phyloP scores from a whole-genome alignment of 2,113 vertebrate species.

The Pelodiscus sinensis region DNA sequence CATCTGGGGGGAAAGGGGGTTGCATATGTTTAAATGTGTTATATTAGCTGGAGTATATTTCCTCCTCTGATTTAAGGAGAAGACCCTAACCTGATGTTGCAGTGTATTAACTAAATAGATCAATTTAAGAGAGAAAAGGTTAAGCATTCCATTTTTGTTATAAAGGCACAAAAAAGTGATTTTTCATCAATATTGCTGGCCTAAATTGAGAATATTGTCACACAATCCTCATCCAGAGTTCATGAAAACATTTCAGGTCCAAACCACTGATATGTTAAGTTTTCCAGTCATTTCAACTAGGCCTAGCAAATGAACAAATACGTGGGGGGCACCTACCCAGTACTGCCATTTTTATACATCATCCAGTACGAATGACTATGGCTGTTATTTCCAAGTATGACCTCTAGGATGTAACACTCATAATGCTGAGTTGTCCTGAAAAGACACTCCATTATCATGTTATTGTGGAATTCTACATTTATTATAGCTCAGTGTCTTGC shows the following conservation, averaged over 20 bases:
- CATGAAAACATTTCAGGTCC: background rate
- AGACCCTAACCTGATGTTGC: background rate
- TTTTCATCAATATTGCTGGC: background rate
- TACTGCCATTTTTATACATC: background rate
- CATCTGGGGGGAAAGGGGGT: background rate
- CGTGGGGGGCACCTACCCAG: background rate
- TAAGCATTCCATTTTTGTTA: background rate
- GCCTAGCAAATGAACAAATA: constrained; percentile 6
- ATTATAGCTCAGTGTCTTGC: background rate
- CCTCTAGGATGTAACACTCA: background rate
- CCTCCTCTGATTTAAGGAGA: background rate
- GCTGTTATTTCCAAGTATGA: constrained; percentile 15
- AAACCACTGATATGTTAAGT: background rate
- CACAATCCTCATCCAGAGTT: background rate
- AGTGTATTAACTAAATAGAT: background rate
- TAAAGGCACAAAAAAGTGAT: background rate
- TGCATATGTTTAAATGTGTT: background rate
- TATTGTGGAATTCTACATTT: background rate
- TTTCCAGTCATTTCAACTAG: constrained; percentile 2
- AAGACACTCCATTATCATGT: background rate
- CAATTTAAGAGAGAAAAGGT: background rate
- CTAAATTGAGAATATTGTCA: background rate
- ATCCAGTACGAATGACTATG: background rate
- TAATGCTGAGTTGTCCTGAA: background rate
- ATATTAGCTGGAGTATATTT: background rate